Evolutionary conservation across 2,797 vertebrate genomes (phyloP), one percentile per base, ranked within the genome.

Genomic region (Mormyrus hasselquistii): DNA sequence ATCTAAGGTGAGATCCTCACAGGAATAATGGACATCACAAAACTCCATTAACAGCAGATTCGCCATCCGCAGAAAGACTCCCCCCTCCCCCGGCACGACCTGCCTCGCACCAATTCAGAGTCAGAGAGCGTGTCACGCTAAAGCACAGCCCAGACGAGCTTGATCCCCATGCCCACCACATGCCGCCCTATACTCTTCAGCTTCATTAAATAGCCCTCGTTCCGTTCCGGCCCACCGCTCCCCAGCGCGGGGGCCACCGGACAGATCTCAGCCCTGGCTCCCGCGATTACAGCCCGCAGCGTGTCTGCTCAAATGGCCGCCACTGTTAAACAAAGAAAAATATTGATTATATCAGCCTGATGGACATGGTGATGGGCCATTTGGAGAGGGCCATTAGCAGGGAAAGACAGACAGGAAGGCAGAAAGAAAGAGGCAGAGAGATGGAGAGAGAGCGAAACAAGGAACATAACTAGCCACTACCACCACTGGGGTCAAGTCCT

Each of bases 201-300:
- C 53, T 84, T 88, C 79, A 88, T 50, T 88, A 84, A 62, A 62
- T n/a, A 84, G 44, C 52, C 34, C 25, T 29, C 79, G 44, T 34
- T 84, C 34, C 6, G 57, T 84, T 84, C 50, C 19, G 52, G 29
- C 73, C 73, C 34, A 2, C 52, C 4, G 16, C 88, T 52, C 38
- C 88, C 73, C 69, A 41, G 69, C 19, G 3, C 34, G 10, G 69
- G 38, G 50, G 52, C 52, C 19, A 2, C 50, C 7, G 8, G 4
- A 7, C 52, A 9, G 12, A 12, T 52, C 88, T 44, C 52, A 2
- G 88, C 73, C 34, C 8, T 5, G 34, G 34, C 19, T 47, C 52
- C 19, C 10, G 50, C 96, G 96, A 96, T 96, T 96, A 96, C 95
- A 94, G 93, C 93, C 93, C 94, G 95, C 96, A 96, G 95, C 96